Percentiles rank a stretch among this genome's conserved stretches.
phyloP scores from a whole-genome alignment of 2,797 vertebrate species.

The Philypnodon macrostomus region DNA sequence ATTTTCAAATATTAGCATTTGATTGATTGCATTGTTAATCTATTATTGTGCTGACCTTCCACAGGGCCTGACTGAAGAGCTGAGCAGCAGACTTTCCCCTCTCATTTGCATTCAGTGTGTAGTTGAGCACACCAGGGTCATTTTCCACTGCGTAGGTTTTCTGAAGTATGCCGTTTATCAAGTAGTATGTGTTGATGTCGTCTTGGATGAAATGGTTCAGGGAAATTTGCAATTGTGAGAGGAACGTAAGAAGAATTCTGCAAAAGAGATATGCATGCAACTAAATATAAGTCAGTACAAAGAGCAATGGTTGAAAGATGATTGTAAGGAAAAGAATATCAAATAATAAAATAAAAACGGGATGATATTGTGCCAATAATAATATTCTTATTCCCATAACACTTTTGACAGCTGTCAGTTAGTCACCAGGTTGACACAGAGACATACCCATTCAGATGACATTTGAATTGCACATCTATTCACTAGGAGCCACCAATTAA shows the following conservation, averaged over 20 bases:
- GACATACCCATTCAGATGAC: no score
- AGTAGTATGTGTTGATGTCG: constrained; percentile 79
- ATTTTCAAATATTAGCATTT: no score
- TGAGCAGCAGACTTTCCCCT: constrained; percentile 64
- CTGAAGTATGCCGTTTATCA: constrained; percentile 67
- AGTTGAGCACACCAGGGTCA: constrained; percentile 76
- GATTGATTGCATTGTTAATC: neutral
- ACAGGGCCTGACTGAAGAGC: constrained; percentile 76
- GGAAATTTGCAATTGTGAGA: constrained; percentile 67
- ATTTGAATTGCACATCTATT: no score
- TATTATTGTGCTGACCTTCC: constrained; percentile 70
- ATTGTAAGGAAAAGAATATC: no score
- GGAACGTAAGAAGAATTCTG: constrained; percentile 75
- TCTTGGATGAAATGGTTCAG: constrained; percentile 72
- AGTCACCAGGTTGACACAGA: no score
- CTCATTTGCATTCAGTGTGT: constrained; percentile 66
- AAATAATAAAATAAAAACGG: no score
- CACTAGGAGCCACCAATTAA: no score
- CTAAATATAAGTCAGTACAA: no score
- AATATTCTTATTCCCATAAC: no score
- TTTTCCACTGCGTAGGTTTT: constrained; percentile 66
- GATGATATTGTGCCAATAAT: no score
- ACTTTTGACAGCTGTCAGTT: no score
- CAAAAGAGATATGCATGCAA: constrained; percentile 4
- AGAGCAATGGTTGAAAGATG: no score